Percentiles rank a stretch among this genome's conserved stretches.
These are phyloP conservation scores for Agrochola lota DNA, from an alignment of 2,888 invertebrate species.

Conservation along the genomic window DNA sequence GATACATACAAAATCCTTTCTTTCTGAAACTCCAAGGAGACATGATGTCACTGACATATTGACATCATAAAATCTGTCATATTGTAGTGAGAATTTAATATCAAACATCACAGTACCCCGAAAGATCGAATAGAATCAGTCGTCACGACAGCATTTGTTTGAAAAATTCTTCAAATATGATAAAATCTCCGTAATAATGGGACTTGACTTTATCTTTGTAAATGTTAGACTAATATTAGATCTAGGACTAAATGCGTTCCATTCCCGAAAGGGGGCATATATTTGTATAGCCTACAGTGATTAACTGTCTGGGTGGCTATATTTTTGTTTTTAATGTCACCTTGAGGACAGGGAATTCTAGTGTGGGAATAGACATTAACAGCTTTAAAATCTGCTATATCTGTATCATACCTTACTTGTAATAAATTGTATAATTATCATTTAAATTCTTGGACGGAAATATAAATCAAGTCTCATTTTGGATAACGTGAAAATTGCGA, in stretches of 20 bases:
- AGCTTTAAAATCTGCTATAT: not conserved
- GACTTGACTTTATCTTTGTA: constrained; percentile 5
- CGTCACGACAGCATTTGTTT: not conserved
- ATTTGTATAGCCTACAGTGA: not conserved
- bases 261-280: not conserved
- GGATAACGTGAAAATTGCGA: constrained; percentile 31
- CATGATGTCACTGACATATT: not conserved
- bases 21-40: not conserved
- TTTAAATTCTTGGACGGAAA: constrained; percentile 42
- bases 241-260: not conserved
- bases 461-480: constrained; percentile 34
- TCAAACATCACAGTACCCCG: too few relatives aligned
- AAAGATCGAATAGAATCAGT: constrained; percentile 2
- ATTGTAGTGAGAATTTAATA: not conserved
- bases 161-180: not conserved
- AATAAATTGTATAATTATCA: constrained; percentile 47
- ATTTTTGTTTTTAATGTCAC: not conserved
- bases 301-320: not conserved
- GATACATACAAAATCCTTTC: not conserved
- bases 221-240: constrained; percentile 5
- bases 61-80: not conserved
- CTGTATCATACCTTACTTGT: constrained; percentile 6
- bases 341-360: not conserved
- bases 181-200: not conserved
- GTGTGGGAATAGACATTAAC: not conserved